Evolutionary conservation across 1,140 invertebrate species (phyloP).

Genomic region (Trichonephila clavata): DNA sequence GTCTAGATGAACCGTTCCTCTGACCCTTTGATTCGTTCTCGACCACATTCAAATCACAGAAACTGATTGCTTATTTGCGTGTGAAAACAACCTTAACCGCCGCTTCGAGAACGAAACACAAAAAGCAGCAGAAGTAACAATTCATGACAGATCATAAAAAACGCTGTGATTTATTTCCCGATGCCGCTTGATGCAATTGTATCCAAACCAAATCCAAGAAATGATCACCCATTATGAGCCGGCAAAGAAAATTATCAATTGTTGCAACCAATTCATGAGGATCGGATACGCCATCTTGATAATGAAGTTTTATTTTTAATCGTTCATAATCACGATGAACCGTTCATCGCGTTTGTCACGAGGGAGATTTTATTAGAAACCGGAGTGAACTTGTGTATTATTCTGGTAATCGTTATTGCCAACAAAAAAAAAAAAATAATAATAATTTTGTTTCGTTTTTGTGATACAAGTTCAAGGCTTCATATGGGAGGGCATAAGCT

Average conservation of each 20-base stretch:
- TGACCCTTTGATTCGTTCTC: background rate
- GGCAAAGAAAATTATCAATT: background rate
- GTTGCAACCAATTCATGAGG: background rate
- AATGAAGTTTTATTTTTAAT: constrained; percentile 8
- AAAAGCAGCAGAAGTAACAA: background rate
- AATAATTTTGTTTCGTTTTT: background rate
- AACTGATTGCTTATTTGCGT: background rate
- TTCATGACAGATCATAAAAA: background rate
- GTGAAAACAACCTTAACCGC: background rate
- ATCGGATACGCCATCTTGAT: background rate
- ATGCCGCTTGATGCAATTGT: background rate
- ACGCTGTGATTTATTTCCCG: background rate
- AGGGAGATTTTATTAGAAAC: background rate
- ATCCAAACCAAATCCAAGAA: background rate
- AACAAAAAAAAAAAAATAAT: background rate
- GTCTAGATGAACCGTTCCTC: too few relatives aligned
- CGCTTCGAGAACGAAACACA: background rate
- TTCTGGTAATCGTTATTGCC: background rate
- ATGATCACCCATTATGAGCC: background rate
- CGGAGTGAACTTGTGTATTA: background rate
- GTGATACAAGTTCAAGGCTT: background rate
- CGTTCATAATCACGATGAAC: background rate
- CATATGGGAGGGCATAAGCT: background rate
- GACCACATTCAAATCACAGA: background rate
- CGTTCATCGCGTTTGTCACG: background rate